Evolutionary conservation across 2,888 invertebrate species (phyloP), one percentile per base, ranked within the genome.

Genomic region (Epiblema foenella): DNA sequence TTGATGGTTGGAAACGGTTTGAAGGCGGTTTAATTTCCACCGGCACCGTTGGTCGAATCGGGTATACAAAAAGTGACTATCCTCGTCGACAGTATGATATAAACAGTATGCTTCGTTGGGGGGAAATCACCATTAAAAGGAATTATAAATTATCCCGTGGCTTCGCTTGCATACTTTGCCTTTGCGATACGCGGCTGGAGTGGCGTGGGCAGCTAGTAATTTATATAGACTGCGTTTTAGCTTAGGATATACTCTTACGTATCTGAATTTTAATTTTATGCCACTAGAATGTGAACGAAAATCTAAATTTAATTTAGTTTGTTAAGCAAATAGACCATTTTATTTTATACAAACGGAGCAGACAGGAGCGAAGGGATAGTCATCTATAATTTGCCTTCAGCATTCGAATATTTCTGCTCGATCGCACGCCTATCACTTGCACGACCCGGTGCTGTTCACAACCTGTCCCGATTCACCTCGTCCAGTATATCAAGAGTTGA

Each of bases 361-460:
- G 46, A 46, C 42, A 39, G 39, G 12, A 12, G 42, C 42, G 20
- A 42, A 59, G 42, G 29, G 46, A 62, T 46, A 46, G 29, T 7
- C 33, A 33, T 33, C 42, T 20, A 39, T 39, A 24, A 64, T 51
- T 51, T 18, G 62, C 15, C 3, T 62, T 63, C n/a, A 51, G 11
- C 18, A 64, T 64, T 76, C 73, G 58, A 72, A 75, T 75, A 58
- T 75, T 77, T 77, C 74, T 77, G 75, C 63, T 65, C 33, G 72
- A 76, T 78, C 77, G 79, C 80, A 75, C 77, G 76, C 71, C 63
- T 58, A 70, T 74, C 49, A 69, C 46, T 64, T 62, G 67, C 72
- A 70, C 69, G 46, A 5, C 7, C 46, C n/a, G 46, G 46, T n/a
- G 46, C 46, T 46, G n/a, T 46, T n/a, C 46, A 46, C 46, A 46